These are phyloP conservation scores for Phrynocephalus forsythii DNA, from an alignment of 2,797 vertebrate genomes.

Conservation along the genomic window DNA sequence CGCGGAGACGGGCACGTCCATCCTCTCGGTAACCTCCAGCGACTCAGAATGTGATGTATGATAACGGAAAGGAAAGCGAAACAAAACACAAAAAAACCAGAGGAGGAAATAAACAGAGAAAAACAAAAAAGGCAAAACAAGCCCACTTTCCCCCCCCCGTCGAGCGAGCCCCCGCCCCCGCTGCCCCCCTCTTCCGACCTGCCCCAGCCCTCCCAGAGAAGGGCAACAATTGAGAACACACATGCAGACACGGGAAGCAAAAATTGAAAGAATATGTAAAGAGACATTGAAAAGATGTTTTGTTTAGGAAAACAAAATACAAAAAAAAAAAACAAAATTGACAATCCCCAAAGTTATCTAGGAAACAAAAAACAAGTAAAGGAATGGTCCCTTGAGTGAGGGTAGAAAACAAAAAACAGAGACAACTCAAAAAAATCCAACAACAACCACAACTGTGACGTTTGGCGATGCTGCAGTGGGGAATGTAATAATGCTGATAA, in stretches of 20 bases:
- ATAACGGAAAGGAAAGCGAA: conserved; percentile 81
- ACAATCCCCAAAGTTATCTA: conserved; percentile 40
- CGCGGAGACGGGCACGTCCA: conserved; percentile 96
- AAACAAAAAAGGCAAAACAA: not conserved
- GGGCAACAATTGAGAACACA: conserved; percentile 62
- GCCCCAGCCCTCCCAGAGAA: conserved; percentile 34
- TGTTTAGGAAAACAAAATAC: not conserved
- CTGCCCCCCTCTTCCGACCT: conserved; percentile 35
- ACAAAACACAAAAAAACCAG: conserved; percentile 52
- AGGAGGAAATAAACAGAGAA: not conserved
- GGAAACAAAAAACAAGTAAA: conserved; percentile 70
- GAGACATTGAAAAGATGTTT: conserved; percentile 13
- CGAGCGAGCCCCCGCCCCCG: conserved; percentile 13
- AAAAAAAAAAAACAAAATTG: not conserved
- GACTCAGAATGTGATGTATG: conserved; percentile 99
- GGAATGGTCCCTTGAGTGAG: conserved; percentile 79
- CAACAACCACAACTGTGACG: conserved; percentile 73
- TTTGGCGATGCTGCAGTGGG: conserved; percentile 82
- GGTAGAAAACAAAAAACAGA: conserved; percentile 52
- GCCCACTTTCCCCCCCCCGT: not conserved
- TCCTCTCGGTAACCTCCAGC: conserved; percentile 99
- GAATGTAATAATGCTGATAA: conserved; percentile 61
- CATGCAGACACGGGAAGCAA: conserved; percentile 63
- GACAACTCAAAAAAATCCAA: not conserved
- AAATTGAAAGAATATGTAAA: not conserved